Evolutionary conservation across 1,140 invertebrate species (phyloP), one percentile per base, ranked within the genome.

Genomic region (Halyomorpha halys): DNA sequence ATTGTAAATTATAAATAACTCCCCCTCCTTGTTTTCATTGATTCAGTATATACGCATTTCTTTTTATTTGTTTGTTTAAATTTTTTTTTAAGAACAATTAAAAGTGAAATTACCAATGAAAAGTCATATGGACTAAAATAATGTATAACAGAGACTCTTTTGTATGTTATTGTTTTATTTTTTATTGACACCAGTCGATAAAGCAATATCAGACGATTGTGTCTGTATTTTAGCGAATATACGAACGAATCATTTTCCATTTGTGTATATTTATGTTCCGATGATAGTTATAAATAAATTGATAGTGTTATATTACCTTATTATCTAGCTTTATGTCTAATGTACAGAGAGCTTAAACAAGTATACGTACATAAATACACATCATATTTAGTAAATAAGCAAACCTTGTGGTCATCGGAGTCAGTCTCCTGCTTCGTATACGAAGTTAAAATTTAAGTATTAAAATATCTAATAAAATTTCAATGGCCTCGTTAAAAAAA

Each of bases 301-400:
- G 44, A 65, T 44, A 60, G 60, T 61, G 44, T 61, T 61, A 61
- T 61, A 63, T 39, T 53, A 63, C 27, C 62, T 23, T 44, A 49
- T 44, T 66, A 44, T 47, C 44, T 66, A 66, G 65, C 65, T 66
- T 66, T 64, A 67, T 67, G 62, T 64, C 62, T 67, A 64, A 61
- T 67, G 66, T 67, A 67, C 66, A 67, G 66, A 51, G 63, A 67
- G 63, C 63, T 64, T 67, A 67, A 61, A 60, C 62, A 61, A 66
- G 66, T 67, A 67, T 67, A 67, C 66, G 66, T 67, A 67, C 66
- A 67, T 67, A 44, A 39, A 66, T 63, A 67, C 66, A 67, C 66
- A 67, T 67, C 66, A 67, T 65, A 65, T 62, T 64, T 67, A 67
- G 66, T 59, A 25, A 44, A 15, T 67, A 67, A 67, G 66, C 62